A percentile compares a stretch with the other conserved stretches of the same genome.
Conservation (phyloP, 2,888 invertebrate species). For the Netelia melanura region DNA sequence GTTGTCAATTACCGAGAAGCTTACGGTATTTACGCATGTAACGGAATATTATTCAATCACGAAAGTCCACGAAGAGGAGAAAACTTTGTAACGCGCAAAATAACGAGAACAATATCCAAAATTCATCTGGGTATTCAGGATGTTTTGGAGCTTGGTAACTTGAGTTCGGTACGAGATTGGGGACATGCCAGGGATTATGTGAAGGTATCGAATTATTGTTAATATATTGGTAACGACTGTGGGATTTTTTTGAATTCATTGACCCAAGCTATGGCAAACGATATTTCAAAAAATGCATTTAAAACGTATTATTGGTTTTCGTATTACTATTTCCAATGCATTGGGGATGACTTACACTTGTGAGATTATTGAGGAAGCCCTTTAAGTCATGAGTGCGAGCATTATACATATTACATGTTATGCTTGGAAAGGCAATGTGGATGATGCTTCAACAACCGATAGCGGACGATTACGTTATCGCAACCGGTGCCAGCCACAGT, state of each 20-base stretch:
- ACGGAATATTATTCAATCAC: conserved; percentile 98
- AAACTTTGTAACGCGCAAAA: conserved; percentile 99
- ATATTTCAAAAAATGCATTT: too few relatives aligned
- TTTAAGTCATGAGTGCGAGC: too few relatives aligned
- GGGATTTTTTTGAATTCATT: too few relatives aligned
- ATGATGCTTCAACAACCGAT: conserved; percentile 97
- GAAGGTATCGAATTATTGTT: conserved; percentile 87
- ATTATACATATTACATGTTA: not conserved
- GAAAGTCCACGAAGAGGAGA: conserved; percentile 98
- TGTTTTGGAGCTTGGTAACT: conserved; percentile 95
- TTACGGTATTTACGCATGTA: conserved; percentile 97
- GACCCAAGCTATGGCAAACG: too few relatives aligned
- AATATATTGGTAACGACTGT: too few relatives aligned
- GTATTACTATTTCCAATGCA: too few relatives aligned
- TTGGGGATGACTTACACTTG: too few relatives aligned
- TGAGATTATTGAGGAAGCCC: too few relatives aligned
- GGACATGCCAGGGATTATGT: conserved; percentile 98
- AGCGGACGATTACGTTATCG: conserved; percentile 98
- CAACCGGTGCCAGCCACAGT: conserved; percentile 97
- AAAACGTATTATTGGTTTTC: too few relatives aligned
- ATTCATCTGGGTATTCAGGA: conserved; percentile 95
- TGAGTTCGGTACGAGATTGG: conserved; percentile 99
- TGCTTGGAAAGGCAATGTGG: conserved; percentile 96
- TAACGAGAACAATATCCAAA: conserved; percentile 98
- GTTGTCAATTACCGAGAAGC: conserved; percentile 98